These are phyloP conservation scores for Drosophila athabasca DNA, from an alignment of 1,140 invertebrate species.

Conservation along the genomic window DNA sequence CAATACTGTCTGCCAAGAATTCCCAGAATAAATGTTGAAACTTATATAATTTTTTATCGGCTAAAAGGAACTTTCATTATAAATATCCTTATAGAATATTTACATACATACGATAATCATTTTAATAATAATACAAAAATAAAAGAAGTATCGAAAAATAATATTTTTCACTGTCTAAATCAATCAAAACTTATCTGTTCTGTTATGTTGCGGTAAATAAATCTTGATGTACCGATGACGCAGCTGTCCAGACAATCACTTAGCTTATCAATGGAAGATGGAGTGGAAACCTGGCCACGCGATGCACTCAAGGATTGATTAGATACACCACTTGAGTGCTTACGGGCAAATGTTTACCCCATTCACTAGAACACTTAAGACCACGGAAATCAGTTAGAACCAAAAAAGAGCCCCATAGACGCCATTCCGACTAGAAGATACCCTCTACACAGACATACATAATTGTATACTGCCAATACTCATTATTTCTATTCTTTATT, in stretches of 20 bases:
- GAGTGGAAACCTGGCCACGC: conserved; percentile 37
- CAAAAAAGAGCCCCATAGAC: no score
- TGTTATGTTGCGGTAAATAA: conserved; percentile 33
- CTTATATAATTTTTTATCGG: neutral
- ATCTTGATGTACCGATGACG: conserved; percentile 21
- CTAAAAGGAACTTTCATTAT: no score
- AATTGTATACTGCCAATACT: no score
- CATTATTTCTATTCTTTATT: no score
- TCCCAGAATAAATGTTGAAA: conserved; percentile 6
- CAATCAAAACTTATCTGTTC: conserved; percentile 14
- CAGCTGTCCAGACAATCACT: conserved; percentile 24
- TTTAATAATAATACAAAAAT: no score
- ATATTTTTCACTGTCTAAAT: conserved; percentile 10
- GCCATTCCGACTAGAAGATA: no score
- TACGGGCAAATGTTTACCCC: conserved; percentile 18
- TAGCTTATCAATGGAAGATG: conserved; percentile 40
- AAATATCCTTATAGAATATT: no score
- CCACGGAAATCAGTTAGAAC: conserved; percentile 8
- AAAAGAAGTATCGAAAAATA: neutral
- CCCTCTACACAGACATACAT: no score
- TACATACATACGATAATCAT: no score
- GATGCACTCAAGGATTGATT: conserved; percentile 45
- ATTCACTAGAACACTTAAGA: conserved; percentile 27
- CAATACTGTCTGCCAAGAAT: conserved; percentile 21
- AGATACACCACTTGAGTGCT: conserved; percentile 39